A percentile compares a stretch with the other conserved stretches of the same genome.
These are phyloP conservation scores for Ageneiosus marmoratus DNA, from an alignment of 2,113 vertebrate genomes.

Conservation along the genomic window DNA sequence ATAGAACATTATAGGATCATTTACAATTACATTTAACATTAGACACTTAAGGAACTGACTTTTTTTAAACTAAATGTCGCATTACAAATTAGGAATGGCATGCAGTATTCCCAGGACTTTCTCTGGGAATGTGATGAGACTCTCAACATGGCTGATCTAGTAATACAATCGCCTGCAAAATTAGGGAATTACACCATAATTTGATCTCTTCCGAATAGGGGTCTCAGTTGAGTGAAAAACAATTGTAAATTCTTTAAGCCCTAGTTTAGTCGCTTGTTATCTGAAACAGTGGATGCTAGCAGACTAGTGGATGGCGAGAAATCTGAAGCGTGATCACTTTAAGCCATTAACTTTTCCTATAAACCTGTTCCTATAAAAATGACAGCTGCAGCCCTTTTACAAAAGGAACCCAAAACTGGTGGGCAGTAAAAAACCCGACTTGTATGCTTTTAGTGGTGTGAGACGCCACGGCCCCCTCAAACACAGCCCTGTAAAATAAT, in stretches of 20 bases:
- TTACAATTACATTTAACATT: neutral
- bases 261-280: neutral
- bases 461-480: conserved; percentile 43
- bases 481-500: conserved; percentile 34
- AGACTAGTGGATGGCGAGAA: conserved; percentile 9
- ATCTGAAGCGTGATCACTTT: conserved; percentile 68
- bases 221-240: neutral
- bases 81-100: too few relatives aligned
- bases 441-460: conserved; percentile 68
- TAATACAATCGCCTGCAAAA: neutral
- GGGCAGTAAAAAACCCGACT: conserved; percentile 72
- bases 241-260: neutral
- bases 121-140: neutral
- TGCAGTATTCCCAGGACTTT: neutral
- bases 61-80: too few relatives aligned
- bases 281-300: neutral
- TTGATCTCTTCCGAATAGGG: neutral
- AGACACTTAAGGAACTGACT: neutral
- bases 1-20: neutral
- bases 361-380: conserved; percentile 78
- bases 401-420: conserved; percentile 75
- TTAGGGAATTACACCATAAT: neutral
- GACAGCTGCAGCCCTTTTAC: conserved; percentile 74
- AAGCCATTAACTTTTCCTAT: conserved; percentile 75
- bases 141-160: neutral